Base-by-base conservation (phyloP, 2,113 vertebrate species). In the Pitta sordida region DNA sequence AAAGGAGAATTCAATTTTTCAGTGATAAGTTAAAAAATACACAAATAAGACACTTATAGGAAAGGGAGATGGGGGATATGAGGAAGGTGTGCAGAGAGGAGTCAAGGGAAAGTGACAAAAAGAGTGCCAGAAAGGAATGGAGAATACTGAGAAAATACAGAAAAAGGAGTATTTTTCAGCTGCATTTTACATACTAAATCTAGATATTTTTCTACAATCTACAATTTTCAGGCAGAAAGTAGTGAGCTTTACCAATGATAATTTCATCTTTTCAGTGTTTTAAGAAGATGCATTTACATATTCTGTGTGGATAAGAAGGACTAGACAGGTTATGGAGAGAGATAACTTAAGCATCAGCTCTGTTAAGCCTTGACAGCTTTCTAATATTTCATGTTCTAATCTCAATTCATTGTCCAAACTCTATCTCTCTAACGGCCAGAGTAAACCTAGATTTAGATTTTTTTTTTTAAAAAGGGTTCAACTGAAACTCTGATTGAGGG, bases 401-500 rank as follows among this genome's bases (percentile, higher is more conserved):
- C 84, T 89, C 81, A 69, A 73, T 81, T 73, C 79, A 65, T 90
- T 87, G 77, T 85, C 84, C 82, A 65, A 86, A 91, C 7, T 68
- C 83, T 78, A 2, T 76, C 82, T 95, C 82, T 93, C 67, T 80
- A 92, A 82, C 55, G 65, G 44, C 49, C 51, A 58, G 20, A 64
- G n/a, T 82, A 87, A 92, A 87, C 56, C 65, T 83, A 94, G 86
- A 91, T 86, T 91, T 73, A 90, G 73, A 95, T 84, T n/a, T n/a
- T n/a, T n/a, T n/a, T n/a, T n/a, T n/a, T n/a, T n/a, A 53, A 1
- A 12, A 58, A 26, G 14, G 14, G 29, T 29, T 79, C 39, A 24
- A 2, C 41, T 70, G 32, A 91, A 67, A 43, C 24, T 48, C 37
- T 6, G 1, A 39, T 71, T 80, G 30, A 75, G 56, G 18, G 18